A percentile compares a stretch with the other conserved stretches of the same genome.
These are phyloP conservation scores for Chloroceryle inda DNA, from an alignment of 2,797 vertebrate genomes.

Conservation along the genomic window DNA sequence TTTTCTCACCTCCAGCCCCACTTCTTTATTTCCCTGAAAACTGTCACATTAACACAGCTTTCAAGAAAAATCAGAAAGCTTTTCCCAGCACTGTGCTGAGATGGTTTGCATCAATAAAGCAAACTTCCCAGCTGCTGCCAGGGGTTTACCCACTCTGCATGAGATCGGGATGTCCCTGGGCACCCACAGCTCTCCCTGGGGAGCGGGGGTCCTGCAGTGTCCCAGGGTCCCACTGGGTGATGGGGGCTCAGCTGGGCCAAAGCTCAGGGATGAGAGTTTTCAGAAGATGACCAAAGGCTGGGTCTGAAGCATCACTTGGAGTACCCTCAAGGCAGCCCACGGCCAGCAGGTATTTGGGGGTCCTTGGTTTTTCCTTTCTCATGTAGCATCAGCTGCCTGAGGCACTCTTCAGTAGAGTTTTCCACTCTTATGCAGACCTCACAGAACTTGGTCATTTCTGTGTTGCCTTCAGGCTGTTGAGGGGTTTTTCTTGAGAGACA, in stretches of 20 bases:
- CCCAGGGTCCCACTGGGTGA: fast-evolving
- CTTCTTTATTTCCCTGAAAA: neutral
- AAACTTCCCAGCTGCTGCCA: neutral
- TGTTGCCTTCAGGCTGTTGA: neutral
- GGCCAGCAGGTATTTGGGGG: neutral
- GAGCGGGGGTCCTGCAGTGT: neutral
- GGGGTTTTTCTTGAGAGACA: neutral
- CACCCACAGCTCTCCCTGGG: neutral
- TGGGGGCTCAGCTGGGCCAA: fast-evolving
- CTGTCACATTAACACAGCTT: neutral
- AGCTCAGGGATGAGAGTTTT: neutral
- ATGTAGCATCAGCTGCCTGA: neutral
- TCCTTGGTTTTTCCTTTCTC: neutral
- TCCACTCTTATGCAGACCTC: neutral
- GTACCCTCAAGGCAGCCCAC: neutral
- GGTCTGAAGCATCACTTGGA: neutral
- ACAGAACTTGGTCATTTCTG: neutral
- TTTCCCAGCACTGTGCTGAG: neutral
- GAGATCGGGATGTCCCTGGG: fast-evolving
- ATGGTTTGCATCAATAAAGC: neutral
- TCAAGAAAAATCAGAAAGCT: neutral
- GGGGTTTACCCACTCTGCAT: neutral
- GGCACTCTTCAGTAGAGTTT: neutral
- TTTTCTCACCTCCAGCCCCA: constrained; percentile 19
- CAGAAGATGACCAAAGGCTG: neutral